A percentile compares a stretch with the other conserved stretches of the same genome.
These are phyloP conservation scores for Smutsia gigantea DNA, from an alignment of 2,797 vertebrate genomes.

Conservation along the genomic window DNA sequence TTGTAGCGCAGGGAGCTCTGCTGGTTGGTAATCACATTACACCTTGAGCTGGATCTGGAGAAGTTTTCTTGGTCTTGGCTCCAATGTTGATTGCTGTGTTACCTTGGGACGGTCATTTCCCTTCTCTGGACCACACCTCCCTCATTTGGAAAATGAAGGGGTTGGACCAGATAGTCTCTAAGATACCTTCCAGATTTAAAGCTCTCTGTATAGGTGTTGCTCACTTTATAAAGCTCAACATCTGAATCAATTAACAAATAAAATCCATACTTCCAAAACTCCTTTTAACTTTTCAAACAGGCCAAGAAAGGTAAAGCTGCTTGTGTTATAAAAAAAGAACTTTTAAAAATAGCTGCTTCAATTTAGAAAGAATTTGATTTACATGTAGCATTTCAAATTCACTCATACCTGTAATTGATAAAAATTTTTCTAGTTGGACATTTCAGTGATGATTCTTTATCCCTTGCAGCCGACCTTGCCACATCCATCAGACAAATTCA, in stretches of 20 bases:
- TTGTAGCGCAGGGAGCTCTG: neutral
- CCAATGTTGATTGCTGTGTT: neutral
- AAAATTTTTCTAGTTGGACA: conserved; percentile 29
- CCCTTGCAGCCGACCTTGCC: conserved; percentile 47
- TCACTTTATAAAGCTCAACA: conserved; percentile 1
- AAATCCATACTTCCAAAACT: neutral
- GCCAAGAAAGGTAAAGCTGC: conserved; percentile 21
- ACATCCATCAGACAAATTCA: conserved; percentile 70
- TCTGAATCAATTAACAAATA: neutral
- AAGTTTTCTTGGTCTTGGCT: neutral
- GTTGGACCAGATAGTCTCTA: neutral
- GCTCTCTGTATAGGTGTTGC: neutral
- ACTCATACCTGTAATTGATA: conserved; percentile 31
- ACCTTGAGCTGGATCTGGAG: neutral
- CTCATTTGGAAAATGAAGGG: neutral
- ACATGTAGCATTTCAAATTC: conserved; percentile 12
- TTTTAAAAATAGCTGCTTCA: conserved; percentile 47
- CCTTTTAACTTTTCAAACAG: neutral
- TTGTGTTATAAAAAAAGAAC: conserved; percentile 38
- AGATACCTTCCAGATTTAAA: neutral
- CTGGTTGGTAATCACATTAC: neutral
- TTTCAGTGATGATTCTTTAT: conserved; percentile 62
- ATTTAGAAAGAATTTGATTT: conserved; percentile 71
- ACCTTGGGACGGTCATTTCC: neutral
- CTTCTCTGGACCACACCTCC: neutral